phyloP scores from a whole-genome alignment of 2,888 invertebrate species.

The Pyrochroa serraticornis region DNA sequence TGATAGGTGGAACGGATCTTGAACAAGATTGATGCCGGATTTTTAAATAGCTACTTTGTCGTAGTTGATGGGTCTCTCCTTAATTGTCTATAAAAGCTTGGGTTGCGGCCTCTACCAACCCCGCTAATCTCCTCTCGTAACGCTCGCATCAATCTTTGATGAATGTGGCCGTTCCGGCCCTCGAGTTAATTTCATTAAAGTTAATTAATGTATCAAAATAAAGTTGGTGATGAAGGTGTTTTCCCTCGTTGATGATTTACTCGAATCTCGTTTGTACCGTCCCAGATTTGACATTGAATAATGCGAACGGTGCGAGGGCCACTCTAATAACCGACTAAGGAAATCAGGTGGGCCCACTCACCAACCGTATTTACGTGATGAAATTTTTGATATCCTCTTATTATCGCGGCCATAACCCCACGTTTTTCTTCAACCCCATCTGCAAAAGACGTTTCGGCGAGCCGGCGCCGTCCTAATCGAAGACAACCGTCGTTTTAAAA shows the following conservation, averaged over 20 bases:
- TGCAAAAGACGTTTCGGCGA: too few species aligned
- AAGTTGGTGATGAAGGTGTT: conserved; percentile 20
- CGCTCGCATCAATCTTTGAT: conserved; percentile 7
- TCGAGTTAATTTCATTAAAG: neutral
- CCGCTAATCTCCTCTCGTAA: too few species aligned
- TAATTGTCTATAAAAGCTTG: too few species aligned
- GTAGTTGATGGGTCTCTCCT: too few species aligned
- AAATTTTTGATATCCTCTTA: conserved; percentile 7
- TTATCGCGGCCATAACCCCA: neutral
- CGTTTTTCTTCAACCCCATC: neutral
- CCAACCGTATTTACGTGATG: conserved; percentile 8
- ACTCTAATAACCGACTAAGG: conserved; percentile 20
- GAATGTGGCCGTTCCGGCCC: neutral
- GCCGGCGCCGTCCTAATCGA: too few species aligned
- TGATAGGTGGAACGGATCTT: neutral
- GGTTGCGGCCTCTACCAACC: too few species aligned
- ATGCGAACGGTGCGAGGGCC: conserved; percentile 6
- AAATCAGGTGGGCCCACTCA: conserved; percentile 17
- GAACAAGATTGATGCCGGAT: neutral
- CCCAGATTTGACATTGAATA: conserved; percentile 26
- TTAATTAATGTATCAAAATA: conserved; percentile 20
- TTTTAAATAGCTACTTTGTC: too few species aligned
- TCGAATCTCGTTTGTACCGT: conserved; percentile 17
- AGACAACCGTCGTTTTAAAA: too few species aligned
- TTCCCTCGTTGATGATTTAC: conserved; percentile 17